Base-by-base conservation (phyloP, 2,113 vertebrate species). In the Clarias gariepinus region DNA sequence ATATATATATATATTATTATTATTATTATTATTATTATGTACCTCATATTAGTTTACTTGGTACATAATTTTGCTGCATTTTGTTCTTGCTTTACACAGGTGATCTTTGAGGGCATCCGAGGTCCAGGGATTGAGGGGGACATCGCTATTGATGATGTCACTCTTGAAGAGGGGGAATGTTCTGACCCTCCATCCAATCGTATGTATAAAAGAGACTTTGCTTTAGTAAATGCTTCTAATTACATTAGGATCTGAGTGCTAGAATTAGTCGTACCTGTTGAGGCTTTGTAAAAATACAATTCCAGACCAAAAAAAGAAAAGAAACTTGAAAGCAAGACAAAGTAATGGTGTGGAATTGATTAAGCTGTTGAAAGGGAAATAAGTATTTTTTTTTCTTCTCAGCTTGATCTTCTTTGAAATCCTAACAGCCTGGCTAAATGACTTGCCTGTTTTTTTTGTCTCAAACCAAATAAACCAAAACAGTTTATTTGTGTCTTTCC, bases 81-180 rank as follows among this genome's bases (percentile, higher is more conserved):
- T 47, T 28, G 11, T 61, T 6, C 89, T 57, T 86, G 5, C 74
- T 53, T 68, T 25, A 87, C 87, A 0, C 91, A 98, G 98, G 95
- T 99, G 82, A 96, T 98, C 85, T 96, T 99, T 60, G 98, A 99
- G 94, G 98, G 98, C 23, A 93, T 99, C 90, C 95, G 98, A 13
- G 98, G 98, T 63, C 96, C 96, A 0, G 98, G 98, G 21, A 99
- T 99, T 3, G 98, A 99, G 92, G 98, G 98, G 3, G 98, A 99
- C 90, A 99, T 99, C n/a, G 98, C 98, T 86, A 97, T 99, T 1
- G 98, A 99, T 60, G 98, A 99, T 4, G 95, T 99, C 81, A 97
- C 96, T 0, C 95, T 99, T 25, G 96, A 98, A 91, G 98, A 99
- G 93, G 98, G 98, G 83, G 97, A 98, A 92, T 99, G 98, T 93